These are phyloP conservation scores for Odontesthes bonariensis DNA, from an alignment of 2,113 vertebrate genomes.

Conservation along the genomic window DNA sequence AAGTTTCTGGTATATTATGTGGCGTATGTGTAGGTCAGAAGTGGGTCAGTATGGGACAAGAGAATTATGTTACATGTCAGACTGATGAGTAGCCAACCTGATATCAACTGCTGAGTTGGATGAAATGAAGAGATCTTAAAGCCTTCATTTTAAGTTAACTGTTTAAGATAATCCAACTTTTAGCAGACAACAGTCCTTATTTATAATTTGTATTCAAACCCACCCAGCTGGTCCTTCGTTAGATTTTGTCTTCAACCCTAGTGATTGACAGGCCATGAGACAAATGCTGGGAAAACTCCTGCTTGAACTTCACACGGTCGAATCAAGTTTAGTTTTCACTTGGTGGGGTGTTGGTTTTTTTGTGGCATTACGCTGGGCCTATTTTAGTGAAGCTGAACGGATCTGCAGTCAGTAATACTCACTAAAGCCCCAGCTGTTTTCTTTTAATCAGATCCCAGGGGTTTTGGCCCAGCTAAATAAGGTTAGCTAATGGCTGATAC, in stretches of 20 bases:
- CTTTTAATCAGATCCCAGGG: slow-evolving; percentile 77
- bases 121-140: too few relatives aligned
- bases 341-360: slow-evolving; percentile 31
- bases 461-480: slow-evolving; percentile 65
- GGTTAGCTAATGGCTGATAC: slow-evolving; percentile 63
- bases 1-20: too few relatives aligned
- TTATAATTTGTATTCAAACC: too few relatives aligned
- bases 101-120: too few relatives aligned
- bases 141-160: too few relatives aligned
- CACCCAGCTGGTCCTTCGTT: not conserved
- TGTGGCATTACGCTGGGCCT: slow-evolving; percentile 21
- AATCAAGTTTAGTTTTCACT: slow-evolving; percentile 6
- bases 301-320: not conserved
- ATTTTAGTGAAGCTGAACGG: slow-evolving; percentile 43
- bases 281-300: not conserved
- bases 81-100: too few relatives aligned
- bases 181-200: too few relatives aligned
- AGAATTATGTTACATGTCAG: too few relatives aligned
- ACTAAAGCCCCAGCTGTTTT: slow-evolving; percentile 80
- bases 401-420: slow-evolving; percentile 64
- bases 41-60: not conserved
- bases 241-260: not conserved
- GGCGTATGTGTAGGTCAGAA: not conserved
- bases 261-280: not conserved
- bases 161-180: too few relatives aligned